Conservation (phyloP, 2,797 vertebrate species). For the Bovichtus diacanthus region DNA sequence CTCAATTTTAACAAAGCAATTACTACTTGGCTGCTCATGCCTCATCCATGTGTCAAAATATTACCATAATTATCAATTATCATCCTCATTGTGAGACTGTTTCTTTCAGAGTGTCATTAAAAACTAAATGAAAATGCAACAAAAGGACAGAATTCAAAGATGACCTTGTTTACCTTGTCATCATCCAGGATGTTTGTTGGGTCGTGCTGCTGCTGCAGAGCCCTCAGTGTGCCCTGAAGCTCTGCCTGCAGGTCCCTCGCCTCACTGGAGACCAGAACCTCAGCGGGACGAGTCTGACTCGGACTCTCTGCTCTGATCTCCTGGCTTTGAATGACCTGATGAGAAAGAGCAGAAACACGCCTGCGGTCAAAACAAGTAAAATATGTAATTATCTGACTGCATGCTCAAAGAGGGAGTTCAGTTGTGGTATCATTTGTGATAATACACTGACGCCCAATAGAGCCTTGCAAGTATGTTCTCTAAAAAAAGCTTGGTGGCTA, state of each 20-base stretch:
- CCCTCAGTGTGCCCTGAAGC: constrained; percentile 84
- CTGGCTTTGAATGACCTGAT: constrained; percentile 60
- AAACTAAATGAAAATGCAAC: not conserved
- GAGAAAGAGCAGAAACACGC: constrained; percentile 32
- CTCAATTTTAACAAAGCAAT: not conserved
- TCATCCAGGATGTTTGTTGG: constrained; percentile 81
- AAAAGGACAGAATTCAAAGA: not conserved
- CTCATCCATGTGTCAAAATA: not conserved
- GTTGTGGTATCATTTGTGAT: not conserved
- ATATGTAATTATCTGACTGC: constrained; percentile 11
- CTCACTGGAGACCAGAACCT: constrained; percentile 43
- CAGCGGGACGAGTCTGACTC: constrained; percentile 43
- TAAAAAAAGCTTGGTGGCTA: not conserved
- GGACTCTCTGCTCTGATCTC: constrained; percentile 55
- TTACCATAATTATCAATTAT: not conserved
- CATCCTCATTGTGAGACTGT: not conserved
- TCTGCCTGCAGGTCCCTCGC: constrained; percentile 85
- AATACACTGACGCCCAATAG: not conserved
- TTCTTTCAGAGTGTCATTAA: not conserved
- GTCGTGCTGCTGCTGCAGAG: constrained; percentile 87
- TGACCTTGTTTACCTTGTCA: constrained; percentile 86
- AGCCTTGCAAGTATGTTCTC: not conserved
- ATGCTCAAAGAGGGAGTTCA: not conserved
- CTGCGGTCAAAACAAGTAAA: not conserved
- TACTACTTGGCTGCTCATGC: not conserved